Percentiles rank a stretch among this genome's conserved stretches.
phyloP scores from a whole-genome alignment of 1,140 invertebrate species.

The Aleiodes sp. region DNA sequence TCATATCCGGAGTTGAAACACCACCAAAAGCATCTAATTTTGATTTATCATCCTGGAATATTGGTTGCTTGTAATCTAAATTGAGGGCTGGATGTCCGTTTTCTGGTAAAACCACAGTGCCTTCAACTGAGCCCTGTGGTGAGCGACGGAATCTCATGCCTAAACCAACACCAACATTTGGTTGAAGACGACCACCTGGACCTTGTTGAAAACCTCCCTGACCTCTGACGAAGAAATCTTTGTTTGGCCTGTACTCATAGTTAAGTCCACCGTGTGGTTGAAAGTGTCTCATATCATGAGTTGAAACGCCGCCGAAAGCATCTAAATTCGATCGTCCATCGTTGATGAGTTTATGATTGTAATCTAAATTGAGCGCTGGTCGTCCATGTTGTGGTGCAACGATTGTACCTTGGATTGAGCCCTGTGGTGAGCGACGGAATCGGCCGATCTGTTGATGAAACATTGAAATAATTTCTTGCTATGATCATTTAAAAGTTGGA shows the following conservation, averaged over 20 bases:
- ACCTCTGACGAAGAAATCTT: slow-evolving; percentile 38
- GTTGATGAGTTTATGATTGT: slow-evolving; percentile 30
- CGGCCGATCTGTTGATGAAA: not conserved
- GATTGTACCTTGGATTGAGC: not conserved
- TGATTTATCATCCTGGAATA: too few species aligned
- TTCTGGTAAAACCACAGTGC: too few species aligned
- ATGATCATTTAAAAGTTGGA: not conserved
- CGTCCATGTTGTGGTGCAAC: slow-evolving; percentile 14
- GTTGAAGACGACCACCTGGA: slow-evolving; percentile 28
- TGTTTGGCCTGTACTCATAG: slow-evolving; percentile 6
- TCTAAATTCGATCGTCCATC: slow-evolving; percentile 16
- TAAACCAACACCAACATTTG: slow-evolving; percentile 17
- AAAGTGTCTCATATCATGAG: slow-evolving; percentile 21
- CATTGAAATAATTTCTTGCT: slow-evolving; percentile 31
- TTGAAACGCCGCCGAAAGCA: slow-evolving; percentile 34
- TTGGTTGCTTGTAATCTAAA: too few species aligned
- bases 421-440: not conserved
- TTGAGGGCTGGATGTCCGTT: too few species aligned
- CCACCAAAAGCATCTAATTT: too few species aligned
- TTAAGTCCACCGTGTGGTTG: slow-evolving; percentile 35
- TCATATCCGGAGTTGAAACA: too few species aligned
- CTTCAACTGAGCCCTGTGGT: too few species aligned
- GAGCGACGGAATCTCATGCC: slow-evolving; percentile 36
- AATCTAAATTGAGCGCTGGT: slow-evolving; percentile 37
- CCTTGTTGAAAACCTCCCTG: slow-evolving; percentile 32